Evolutionary conservation across 2,113 vertebrate genomes (phyloP).

Genomic region (Brachionichthys hirsutus): DNA sequence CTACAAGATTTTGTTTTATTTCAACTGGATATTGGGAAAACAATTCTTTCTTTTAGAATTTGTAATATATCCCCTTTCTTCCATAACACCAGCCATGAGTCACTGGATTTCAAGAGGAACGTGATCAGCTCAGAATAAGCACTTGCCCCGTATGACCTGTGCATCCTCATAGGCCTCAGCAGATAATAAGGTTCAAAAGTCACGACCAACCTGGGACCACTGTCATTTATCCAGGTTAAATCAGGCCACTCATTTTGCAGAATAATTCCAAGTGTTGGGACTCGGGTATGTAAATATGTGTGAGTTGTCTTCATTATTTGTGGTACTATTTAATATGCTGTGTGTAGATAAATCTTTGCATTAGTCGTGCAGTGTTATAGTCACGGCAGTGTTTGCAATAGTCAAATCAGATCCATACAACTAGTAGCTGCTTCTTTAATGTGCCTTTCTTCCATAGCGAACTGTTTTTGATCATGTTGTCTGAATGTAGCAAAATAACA

Average conservation of each 20-base stretch:
- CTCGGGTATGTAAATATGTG: conserved; percentile 59
- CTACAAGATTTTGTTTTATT: not conserved
- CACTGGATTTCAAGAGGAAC: conserved; percentile 13
- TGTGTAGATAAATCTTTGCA: conserved; percentile 42
- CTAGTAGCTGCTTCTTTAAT: conserved; percentile 26
- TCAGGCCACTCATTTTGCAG: conserved; percentile 8
- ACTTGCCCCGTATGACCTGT: not conserved
- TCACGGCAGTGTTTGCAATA: conserved; percentile 22
- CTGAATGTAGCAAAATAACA: conserved; percentile 19
- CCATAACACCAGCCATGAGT: conserved; percentile 18
- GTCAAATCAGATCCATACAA: conserved; percentile 27
- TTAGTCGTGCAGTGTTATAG: conserved; percentile 52
- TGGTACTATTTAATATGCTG: conserved; percentile 51
- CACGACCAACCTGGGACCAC: not conserved
- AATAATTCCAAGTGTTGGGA: conserved; percentile 18
- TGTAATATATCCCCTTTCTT: conserved; percentile 3
- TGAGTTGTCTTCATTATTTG: conserved; percentile 42
- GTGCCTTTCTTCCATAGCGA: conserved; percentile 64
- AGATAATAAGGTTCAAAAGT: conserved; percentile 2
- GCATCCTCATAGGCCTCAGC: not conserved
- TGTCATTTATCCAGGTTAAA: conserved; percentile 16
- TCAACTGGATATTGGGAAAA: not conserved
- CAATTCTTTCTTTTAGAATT: not conserved
- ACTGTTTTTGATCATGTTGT: conserved; percentile 18
- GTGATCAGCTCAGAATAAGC: conserved; percentile 16